Evolutionary conservation across 2,888 invertebrate genomes (phyloP).

Genomic region (Drosophila paramelanica): DNA sequence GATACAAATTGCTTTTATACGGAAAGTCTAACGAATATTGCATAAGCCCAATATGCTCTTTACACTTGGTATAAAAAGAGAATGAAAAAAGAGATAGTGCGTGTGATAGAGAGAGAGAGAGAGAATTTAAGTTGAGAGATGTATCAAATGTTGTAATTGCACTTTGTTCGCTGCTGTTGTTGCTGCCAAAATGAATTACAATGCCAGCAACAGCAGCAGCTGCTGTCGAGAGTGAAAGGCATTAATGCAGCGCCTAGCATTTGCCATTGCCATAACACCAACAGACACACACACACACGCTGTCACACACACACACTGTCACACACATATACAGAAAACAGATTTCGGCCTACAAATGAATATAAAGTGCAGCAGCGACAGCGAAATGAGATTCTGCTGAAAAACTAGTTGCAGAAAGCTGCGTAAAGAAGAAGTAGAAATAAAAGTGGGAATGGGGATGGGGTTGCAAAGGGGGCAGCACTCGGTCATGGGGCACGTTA

Average conservation of each 20-base stretch:
- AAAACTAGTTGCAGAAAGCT: conserved; percentile 13
- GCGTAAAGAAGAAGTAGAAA: not conserved
- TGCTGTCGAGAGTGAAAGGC: conserved; percentile 40
- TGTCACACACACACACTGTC: conserved; percentile 10
- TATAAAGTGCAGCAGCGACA: conserved; percentile 43
- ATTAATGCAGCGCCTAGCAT: conserved; percentile 30
- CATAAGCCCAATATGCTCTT: too few relatives aligned
- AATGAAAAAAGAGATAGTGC: not conserved
- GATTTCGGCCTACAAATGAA: conserved; percentile 58
- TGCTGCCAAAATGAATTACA: conserved; percentile 46
- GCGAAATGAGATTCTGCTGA: conserved; percentile 9
- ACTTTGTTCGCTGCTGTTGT: conserved; percentile 41
- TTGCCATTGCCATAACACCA: conserved; percentile 3
- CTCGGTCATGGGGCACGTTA: conserved; percentile 31
- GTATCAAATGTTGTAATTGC: conserved; percentile 62
- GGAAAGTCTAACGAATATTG: not conserved
- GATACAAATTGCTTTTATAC: not conserved
- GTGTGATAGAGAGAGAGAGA: not conserved
- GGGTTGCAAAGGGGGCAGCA: not conserved
- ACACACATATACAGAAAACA: conserved; percentile 2
- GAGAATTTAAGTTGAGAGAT: conserved; percentile 25
- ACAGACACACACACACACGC: conserved; percentile 2
- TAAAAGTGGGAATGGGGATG: not conserved
- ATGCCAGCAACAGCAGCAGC: conserved; percentile 46
- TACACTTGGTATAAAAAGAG: too few relatives aligned